Evolutionary conservation across 2,888 invertebrate species (phyloP).

Genomic region (Limulus polyphemus): DNA sequence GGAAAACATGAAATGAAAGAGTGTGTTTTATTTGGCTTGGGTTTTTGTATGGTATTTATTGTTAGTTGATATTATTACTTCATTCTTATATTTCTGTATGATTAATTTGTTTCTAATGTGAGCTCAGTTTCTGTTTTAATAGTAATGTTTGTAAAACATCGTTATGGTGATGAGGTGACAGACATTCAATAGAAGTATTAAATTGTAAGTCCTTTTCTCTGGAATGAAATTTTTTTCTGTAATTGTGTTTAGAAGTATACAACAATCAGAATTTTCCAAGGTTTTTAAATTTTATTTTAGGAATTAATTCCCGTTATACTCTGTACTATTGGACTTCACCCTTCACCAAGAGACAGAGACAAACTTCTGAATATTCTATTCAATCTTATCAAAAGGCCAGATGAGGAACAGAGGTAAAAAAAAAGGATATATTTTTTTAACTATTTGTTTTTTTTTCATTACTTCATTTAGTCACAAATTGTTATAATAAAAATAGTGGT

Average conservation of each 20-base stretch:
- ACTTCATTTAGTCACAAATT: background rate
- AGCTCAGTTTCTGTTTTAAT: no score
- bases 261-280: constrained; percentile 4
- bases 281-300: constrained; percentile 29
- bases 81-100: no score
- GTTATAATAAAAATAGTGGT: background rate
- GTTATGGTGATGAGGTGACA: no score
- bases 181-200: background rate
- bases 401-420: constrained; percentile 49
- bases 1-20: no score
- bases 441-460: background rate
- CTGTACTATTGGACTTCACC: constrained; percentile 48
- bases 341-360: constrained; percentile 47
- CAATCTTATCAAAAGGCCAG: constrained; percentile 56
- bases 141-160: no score
- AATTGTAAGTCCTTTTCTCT: background rate
- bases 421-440: background rate
- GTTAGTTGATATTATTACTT: no score
- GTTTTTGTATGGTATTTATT: no score
- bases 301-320: constrained; percentile 54
- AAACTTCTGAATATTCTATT: constrained; percentile 52
- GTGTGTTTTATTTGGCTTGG: no score
- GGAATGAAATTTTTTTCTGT: constrained; percentile 3
- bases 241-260: background rate
- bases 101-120: no score